phyloP scores from a whole-genome alignment of 1,140 invertebrate genomes.

The Brachionus koreanus region DNA sequence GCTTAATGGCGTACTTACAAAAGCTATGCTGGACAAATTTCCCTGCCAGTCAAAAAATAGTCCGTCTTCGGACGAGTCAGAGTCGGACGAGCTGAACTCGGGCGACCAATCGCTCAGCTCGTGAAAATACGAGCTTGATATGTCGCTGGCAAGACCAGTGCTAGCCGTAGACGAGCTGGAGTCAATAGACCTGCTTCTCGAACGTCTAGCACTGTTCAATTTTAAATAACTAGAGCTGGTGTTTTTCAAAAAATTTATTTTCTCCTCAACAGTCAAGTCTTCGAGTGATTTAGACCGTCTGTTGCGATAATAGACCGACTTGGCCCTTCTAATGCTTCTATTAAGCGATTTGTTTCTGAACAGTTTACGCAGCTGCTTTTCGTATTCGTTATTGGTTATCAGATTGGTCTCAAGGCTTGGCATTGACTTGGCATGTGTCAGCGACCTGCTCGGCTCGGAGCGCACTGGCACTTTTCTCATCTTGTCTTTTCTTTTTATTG shows the following conservation, averaged over 20 bases:
- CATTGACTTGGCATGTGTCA: constrained; percentile 1
- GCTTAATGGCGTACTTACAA: background rate
- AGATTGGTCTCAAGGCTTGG: background rate
- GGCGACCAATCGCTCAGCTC: constrained; percentile 42
- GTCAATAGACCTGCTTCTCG: background rate
- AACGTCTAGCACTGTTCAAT: background rate
- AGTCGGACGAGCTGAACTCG: constrained; percentile 11
- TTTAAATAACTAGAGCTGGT: constrained; percentile 17
- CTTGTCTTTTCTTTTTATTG: constrained; percentile 39
- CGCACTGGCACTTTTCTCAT: background rate
- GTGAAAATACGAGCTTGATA: constrained; percentile 43
- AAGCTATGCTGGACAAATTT: background rate
- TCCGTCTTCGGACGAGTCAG: constrained; percentile 33
- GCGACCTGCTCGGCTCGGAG: background rate
- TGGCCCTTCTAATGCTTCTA: constrained; percentile 22
- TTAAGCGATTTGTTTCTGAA: constrained; percentile 10
- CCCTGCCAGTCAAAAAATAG: background rate
- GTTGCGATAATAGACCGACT: constrained; percentile 32
- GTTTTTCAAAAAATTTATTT: background rate
- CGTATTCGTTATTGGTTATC: background rate
- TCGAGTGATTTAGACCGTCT: constrained; percentile 17
- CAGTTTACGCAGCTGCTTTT: constrained; percentile 7
- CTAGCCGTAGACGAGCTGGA: background rate
- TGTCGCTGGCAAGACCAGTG: constrained; percentile 36
- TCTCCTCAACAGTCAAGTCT: constrained; percentile 32